These are phyloP conservation scores for Latrodectus elegans DNA, from an alignment of 2,888 invertebrate species.

Conservation along the genomic window DNA sequence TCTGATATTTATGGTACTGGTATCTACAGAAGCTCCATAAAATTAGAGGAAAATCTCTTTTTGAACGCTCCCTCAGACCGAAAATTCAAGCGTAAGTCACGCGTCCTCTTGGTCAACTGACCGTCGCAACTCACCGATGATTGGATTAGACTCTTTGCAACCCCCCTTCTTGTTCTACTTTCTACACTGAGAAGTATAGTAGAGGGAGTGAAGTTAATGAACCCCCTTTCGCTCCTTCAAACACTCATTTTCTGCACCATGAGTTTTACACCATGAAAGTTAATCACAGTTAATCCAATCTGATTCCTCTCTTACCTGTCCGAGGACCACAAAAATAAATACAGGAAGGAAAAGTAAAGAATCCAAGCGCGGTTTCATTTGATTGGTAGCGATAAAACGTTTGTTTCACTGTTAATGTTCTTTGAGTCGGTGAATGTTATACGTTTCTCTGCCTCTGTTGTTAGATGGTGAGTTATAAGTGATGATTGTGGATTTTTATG, in stretches of 20 bases:
- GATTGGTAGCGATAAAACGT: too few species aligned
- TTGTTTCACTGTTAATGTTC: too few species aligned
- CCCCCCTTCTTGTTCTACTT: neutral
- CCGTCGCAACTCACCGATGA: constrained; percentile 56
- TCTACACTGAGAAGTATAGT: neutral
- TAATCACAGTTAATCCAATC: constrained; percentile 53
- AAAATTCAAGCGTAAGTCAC: constrained; percentile 28
- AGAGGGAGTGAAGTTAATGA: constrained; percentile 28
- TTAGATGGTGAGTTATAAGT: too few species aligned
- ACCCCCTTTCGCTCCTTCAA: constrained; percentile 58
- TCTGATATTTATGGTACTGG: neutral
- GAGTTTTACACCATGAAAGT: constrained; percentile 66
- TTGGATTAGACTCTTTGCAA: constrained; percentile 48
- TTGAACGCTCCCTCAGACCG: constrained; percentile 12
- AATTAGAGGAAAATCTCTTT: constrained; percentile 4
- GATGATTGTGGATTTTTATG: too few species aligned
- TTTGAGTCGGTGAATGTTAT: too few species aligned
- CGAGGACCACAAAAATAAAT: too few species aligned
- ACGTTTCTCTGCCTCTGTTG: too few species aligned
- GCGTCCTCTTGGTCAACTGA: constrained; percentile 52
- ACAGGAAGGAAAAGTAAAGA: too few species aligned
- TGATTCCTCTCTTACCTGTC: constrained; percentile 9
- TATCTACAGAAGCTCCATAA: neutral
- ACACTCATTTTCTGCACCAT: constrained; percentile 48
- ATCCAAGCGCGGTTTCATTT: too few species aligned